Evolutionary conservation across 2,797 vertebrate genomes (phyloP).

Genomic region (Karalla daura): DNA sequence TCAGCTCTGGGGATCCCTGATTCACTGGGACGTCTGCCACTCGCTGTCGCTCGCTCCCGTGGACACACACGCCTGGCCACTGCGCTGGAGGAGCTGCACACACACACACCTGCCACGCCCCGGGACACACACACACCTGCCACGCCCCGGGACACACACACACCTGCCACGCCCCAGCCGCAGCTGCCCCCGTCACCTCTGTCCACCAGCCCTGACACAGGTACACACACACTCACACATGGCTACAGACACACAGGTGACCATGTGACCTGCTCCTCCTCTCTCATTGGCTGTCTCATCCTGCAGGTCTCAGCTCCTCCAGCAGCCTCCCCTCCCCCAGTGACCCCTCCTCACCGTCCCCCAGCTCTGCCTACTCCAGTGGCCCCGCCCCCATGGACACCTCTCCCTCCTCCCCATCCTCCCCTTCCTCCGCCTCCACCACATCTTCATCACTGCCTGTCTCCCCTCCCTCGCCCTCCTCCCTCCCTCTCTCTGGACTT

Average conservation of each 20-base stretch:
- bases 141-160: slow-evolving; percentile 24
- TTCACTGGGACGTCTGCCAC: slow-evolving; percentile 90
- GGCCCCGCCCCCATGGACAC: slow-evolving; percentile 83
- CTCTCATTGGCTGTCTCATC: slow-evolving; percentile 27
- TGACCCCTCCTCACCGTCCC: slow-evolving; percentile 84
- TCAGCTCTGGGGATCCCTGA: slow-evolving; percentile 88
- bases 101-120: slow-evolving; percentile 36
- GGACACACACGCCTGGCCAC: slow-evolving; percentile 88
- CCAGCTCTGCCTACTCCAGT: slow-evolving; percentile 90
- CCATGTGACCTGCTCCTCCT: neutral
- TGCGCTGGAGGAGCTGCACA: slow-evolving; percentile 88
- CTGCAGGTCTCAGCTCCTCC: slow-evolving; percentile 86
- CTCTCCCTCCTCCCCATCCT: slow-evolving; percentile 70
- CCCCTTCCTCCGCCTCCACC: slow-evolving; percentile 49
- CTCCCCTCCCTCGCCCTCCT: slow-evolving; percentile 56
- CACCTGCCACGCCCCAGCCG: slow-evolving; percentile 34
- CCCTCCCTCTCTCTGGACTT: slow-evolving; percentile 31
- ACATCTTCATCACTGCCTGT: slow-evolving; percentile 41
- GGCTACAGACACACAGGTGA: too few species aligned
- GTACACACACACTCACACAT: slow-evolving; percentile 62
- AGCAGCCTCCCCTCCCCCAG: slow-evolving; percentile 88
- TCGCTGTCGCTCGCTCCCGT: slow-evolving; percentile 89
- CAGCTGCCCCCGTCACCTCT: slow-evolving; percentile 77
- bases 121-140: slow-evolving; percentile 26
- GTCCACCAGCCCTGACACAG: slow-evolving; percentile 90